Base-by-base conservation (phyloP, 2,888 invertebrate genomes). In the Galerucella nymphaeae region DNA sequence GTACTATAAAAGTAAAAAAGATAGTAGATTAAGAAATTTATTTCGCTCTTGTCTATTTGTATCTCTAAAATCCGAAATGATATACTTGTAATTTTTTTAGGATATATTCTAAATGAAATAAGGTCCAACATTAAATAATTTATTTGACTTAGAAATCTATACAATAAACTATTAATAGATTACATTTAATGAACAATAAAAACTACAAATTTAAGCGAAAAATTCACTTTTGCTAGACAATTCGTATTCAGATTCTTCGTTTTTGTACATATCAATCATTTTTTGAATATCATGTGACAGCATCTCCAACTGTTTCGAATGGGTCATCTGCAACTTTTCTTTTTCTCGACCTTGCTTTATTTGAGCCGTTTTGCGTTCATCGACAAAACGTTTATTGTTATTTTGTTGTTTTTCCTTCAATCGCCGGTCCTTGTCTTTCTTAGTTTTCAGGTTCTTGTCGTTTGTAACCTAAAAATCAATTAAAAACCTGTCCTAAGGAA, bases 331-430 rank as follows among this genome's bases (percentile, higher is more conserved):
- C 78, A 99, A 88, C 86, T 97, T 96, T 78, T 97, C 97, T 85
- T 93, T 95, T 85, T 98, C 96, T 78, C 96, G 93, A 72, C 92
- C 93, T 83, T 97, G 97, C 83, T 97, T 96, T 84, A 96, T 95
- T 71, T 93, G 93, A 67, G 93, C 93, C 75, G 91, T 92, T 90
- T 94, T 96, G 72, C 96, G 90, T 87, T 99, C 98, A 80, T 99
- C 98, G 90, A 98, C 93, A 85, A 99, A 99, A 83, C 96, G 95
- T 87, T 98, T 98, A 68, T 97, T 97, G 86, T 98, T 98, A 86
- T 98, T 98, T 85, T 98, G 97, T 83, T 98, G 97, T 86, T 98
- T 96, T 87, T 99, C 97, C 41, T 96, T 90, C 71, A 98, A 90
- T 59, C 98, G 90, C 58, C 98, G 91, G 85, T 99, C 99, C 82